Evolutionary conservation across 2,797 vertebrate genomes (phyloP).

Genomic region (Eulemur rubriventer): DNA sequence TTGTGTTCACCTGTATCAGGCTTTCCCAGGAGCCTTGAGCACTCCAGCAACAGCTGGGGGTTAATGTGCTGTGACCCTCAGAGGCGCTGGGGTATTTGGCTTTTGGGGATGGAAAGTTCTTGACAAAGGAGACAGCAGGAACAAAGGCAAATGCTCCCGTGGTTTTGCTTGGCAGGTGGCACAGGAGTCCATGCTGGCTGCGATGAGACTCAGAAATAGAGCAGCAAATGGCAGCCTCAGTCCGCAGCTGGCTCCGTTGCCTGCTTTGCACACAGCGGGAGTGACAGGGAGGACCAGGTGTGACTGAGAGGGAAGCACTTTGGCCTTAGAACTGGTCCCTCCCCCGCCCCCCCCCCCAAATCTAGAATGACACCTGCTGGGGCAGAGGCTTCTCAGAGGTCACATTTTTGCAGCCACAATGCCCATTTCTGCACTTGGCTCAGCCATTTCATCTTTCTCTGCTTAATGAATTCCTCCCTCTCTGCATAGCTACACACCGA

Average conservation of each 20-base stretch:
- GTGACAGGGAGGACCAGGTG: not conserved
- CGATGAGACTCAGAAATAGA: not conserved
- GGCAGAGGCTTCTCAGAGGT: not conserved
- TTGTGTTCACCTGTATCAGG: not conserved
- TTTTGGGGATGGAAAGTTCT: not conserved
- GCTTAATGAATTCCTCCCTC: not conserved
- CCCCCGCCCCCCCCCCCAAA: not conserved
- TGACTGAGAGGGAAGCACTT: not conserved
- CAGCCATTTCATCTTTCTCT: not conserved
- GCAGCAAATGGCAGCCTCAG: not conserved
- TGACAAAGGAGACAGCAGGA: not conserved
- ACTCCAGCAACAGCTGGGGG: not conserved
- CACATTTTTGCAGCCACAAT: not conserved
- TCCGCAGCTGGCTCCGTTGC: not conserved
- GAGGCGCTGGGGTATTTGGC: not conserved
- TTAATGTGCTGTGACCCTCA: not conserved
- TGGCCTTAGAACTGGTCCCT: fast-evolving
- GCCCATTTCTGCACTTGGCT: not conserved
- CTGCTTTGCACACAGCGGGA: not conserved
- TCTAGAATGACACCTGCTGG: not conserved
- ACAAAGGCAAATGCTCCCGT: not conserved
- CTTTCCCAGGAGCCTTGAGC: not conserved
- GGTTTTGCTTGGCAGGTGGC: not conserved
- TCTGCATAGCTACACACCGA: not conserved
- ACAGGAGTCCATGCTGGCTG: not conserved